These are phyloP conservation scores for Stichopus horrens DNA, from an alignment of 53 echinoderm and acorn worm species.

Conservation along the genomic window DNA sequence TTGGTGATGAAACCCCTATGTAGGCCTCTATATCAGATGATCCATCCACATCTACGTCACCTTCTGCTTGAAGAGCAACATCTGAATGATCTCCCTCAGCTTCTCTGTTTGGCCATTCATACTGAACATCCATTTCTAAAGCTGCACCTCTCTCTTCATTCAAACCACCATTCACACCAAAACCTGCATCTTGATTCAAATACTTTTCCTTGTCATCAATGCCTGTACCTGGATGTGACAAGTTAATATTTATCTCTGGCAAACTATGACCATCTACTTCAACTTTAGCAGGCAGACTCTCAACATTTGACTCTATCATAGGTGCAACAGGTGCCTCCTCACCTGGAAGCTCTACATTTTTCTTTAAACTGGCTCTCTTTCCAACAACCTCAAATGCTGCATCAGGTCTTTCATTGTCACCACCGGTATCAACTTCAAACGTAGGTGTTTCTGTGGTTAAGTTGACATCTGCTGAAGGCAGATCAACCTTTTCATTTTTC, in stretches of 20 bases:
- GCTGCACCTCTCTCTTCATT: not conserved
- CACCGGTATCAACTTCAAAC: not conserved
- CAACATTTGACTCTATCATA: not conserved
- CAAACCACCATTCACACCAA: not conserved
- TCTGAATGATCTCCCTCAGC: not conserved
- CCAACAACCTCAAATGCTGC: conserved; percentile 18
- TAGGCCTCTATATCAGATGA: conserved; percentile 41
- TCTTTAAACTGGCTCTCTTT: conserved; percentile 39
- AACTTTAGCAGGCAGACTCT: not conserved
- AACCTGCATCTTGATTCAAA: not conserved
- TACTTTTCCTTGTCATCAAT: not conserved
- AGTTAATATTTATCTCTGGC: not conserved
- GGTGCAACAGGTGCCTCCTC: conserved; percentile 20
- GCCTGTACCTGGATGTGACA: not conserved
- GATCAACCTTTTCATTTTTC: conserved; percentile 5
- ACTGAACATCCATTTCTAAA: not conserved
- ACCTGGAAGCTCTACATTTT: not conserved
- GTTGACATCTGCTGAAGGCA: not conserved
- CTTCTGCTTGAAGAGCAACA: not conserved
- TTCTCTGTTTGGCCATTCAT: not conserved
- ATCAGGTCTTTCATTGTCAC: not conserved
- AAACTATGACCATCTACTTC: not conserved
- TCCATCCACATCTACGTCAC: not conserved
- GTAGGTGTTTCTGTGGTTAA: not conserved
- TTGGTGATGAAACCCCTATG: not conserved